Base-by-base conservation (phyloP, 92 coral and sea anemone species). In the Heteractis magnifica region DNA sequence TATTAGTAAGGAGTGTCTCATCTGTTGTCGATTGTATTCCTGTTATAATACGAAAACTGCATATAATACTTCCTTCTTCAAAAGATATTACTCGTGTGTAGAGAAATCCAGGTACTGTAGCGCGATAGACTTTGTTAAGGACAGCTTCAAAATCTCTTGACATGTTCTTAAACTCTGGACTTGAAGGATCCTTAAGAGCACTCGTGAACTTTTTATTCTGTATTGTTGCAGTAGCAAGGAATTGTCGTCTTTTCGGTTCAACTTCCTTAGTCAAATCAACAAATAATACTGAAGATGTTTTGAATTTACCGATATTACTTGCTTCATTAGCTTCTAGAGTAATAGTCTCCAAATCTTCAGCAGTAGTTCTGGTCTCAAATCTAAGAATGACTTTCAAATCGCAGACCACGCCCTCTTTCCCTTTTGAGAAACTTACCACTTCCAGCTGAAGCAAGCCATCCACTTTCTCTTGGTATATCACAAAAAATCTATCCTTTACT, bases 51-150 rank as follows among this genome's bases (percentile, higher is more conserved):
- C 72, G 53, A 76, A 92, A 92, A 34, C 16, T 79, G 77, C 90
- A 87, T 50, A 92, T 53, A 6, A 87, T 76, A 74, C 95, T 92
- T 50, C 95, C 95, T 56, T 68, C 16, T 48, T 80, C 56, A 80
- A 89, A 92, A 12, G 76, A 58, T 4, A 65, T 77, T 0, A 81
- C 78, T 16, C 41, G 51, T 2, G 71, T 52, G 58, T 82, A 71
- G 8, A 82, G 68, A 78, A 92, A 89, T 6, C 86, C 87, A 7
- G 34, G 2, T 11, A 77, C 34, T 15, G 21, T 44, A 0, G 14
- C 59, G 68, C 70, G 3, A 10, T 83, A 49, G 6, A 70, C 58
- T 4, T 75, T 56, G 50, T 64, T 71, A 6, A 92, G 59, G 16
- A 71, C 81, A 0, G 6, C 4, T 21, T 50, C 85, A 7, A 87